These are phyloP conservation scores for Drosophila mettleri DNA, from an alignment of 2,888 invertebrate genomes.

Conservation along the genomic window DNA sequence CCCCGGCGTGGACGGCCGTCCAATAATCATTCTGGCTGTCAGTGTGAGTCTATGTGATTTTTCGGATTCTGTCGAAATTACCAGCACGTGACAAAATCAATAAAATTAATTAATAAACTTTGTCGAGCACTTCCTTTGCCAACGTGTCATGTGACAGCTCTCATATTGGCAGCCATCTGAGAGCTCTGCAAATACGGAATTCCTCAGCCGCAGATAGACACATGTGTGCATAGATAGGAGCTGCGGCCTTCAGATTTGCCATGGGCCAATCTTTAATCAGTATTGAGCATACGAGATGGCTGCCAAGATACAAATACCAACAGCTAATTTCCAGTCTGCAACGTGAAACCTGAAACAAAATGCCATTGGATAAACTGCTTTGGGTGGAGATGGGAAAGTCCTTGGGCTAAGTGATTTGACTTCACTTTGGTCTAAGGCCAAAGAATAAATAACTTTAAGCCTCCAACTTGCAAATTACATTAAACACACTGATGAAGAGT, in stretches of 20 bases:
- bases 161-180: conserved; percentile 58
- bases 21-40: conserved; percentile 8
- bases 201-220: conserved; percentile 7
- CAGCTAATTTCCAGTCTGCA: conserved; percentile 44
- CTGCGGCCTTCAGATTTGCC: conserved; percentile 4
- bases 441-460: not conserved
- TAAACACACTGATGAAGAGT: not conserved
- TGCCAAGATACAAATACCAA: conserved; percentile 41
- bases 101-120: conserved; percentile 81
- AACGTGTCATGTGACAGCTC: conserved; percentile 70
- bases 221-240: conserved; percentile 12
- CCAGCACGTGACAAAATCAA: conserved; percentile 79
- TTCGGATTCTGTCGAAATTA: conserved; percentile 71
- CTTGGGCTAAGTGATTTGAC: not conserved
- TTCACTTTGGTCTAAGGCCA: not conserved
- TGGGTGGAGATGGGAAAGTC: not conserved
- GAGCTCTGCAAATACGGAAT: conserved; percentile 19
- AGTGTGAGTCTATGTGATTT: conserved; percentile 58
- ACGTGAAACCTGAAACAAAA: conserved; percentile 12
- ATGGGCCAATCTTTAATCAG: conserved; percentile 50
- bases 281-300: conserved; percentile 47
- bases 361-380: conserved; percentile 9
- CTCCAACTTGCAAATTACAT: too few species aligned
- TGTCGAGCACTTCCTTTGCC: conserved; percentile 72
- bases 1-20: not conserved